Conservation (phyloP, 2,888 invertebrate genomes). For the Tachina fera region DNA sequence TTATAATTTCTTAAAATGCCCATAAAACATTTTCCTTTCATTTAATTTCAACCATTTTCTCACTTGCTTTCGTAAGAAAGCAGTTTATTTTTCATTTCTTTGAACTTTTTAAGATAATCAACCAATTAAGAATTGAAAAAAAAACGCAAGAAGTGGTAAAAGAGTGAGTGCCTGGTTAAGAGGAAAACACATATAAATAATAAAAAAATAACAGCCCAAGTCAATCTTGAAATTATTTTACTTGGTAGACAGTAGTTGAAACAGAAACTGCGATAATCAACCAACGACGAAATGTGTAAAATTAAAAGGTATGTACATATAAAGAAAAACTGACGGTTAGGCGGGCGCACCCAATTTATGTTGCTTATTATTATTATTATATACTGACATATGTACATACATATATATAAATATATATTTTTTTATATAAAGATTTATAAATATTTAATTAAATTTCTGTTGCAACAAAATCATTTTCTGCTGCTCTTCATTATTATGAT, state of each 20-base stretch:
- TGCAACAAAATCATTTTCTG: conserved; percentile 36
- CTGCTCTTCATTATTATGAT: conserved; percentile 1
- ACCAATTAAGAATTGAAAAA: conserved; percentile 64
- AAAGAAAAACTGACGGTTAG: conserved; percentile 17
- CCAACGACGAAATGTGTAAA: conserved; percentile 36
- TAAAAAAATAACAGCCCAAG: conserved; percentile 33
- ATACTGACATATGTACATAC: background rate
- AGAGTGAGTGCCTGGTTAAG: conserved; percentile 1
- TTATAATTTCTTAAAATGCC: background rate
- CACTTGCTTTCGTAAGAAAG: conserved; percentile 22
- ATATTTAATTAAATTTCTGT: conserved; percentile 69
- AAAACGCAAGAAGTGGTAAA: conserved; percentile 21
- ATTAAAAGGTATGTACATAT: background rate
- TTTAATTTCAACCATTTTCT: conserved; percentile 43
- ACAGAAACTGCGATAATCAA: conserved; percentile 36
- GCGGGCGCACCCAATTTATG: conserved; percentile 69
- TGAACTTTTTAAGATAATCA: conserved; percentile 63
- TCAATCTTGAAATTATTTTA: conserved; percentile 52
- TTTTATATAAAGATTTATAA: conserved; percentile 56
- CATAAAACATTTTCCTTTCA: conserved; percentile 40
- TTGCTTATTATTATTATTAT: conserved; percentile 26
- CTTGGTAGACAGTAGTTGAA: conserved; percentile 28
- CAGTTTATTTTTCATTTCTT: conserved; percentile 45
- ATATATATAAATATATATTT: conserved; percentile 67
- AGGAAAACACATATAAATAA: conserved; percentile 10